Percentiles rank a stretch among this genome's conserved stretches.
Conservation (phyloP, 2,797 vertebrate genomes). For the Molothrus aeneus region DNA sequence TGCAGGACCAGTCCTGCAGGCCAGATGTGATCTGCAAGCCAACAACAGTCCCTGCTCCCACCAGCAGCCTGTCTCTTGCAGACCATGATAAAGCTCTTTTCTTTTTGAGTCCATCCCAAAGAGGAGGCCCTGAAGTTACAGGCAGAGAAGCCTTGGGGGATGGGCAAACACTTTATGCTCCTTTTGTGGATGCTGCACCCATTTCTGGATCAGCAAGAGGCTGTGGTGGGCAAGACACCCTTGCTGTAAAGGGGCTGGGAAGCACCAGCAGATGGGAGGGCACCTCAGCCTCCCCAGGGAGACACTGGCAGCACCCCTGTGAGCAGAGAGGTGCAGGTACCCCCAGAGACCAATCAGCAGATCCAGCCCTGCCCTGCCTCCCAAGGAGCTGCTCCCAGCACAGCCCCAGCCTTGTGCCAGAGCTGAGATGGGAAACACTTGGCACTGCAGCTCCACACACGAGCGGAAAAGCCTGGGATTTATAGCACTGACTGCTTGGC, state of each 20-base stretch:
- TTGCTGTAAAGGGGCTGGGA: not conserved
- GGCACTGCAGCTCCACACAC: not conserved
- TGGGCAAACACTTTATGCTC: not conserved
- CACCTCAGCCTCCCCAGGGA: not conserved
- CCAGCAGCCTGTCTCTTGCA: rapidly evolving
- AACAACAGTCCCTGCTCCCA: not conserved
- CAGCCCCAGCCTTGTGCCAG: not conserved
- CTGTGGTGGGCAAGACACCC: not conserved
- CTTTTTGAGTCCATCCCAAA: not conserved
- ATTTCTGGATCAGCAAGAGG: not conserved
- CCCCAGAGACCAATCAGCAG: not conserved
- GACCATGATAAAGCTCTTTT: not conserved
- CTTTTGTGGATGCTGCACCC: not conserved
- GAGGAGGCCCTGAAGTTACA: not conserved
- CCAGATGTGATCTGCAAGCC: not conserved
- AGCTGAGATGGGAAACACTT: not conserved
- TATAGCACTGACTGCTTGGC: not conserved
- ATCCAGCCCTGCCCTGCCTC: not conserved
- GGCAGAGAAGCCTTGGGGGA: not conserved
- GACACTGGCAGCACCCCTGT: not conserved
- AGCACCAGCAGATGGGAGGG: rapidly evolving
- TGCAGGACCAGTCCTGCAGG: not conserved
- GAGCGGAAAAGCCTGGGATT: not conserved
- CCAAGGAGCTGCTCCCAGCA: not conserved
- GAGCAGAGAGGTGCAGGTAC: not conserved